Conservation (phyloP, 1,140 invertebrate genomes). For the Protaetia brevitarsis region DNA sequence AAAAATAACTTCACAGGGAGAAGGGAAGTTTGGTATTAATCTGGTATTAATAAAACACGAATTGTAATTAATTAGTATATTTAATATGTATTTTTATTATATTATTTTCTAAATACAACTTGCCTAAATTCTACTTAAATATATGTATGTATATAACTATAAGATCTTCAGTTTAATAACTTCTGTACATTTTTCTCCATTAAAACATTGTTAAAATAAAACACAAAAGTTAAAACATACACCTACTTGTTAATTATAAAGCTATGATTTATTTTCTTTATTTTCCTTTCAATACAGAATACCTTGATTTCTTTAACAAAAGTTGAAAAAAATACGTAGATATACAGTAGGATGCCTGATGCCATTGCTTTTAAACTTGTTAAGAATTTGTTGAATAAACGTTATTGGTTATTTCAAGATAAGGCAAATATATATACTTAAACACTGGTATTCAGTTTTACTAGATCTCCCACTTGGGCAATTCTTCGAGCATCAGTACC, state of each 20-base stretch:
- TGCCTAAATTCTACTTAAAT: background rate
- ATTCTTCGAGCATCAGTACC: no score
- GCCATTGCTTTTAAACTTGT: background rate
- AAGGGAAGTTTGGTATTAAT: background rate
- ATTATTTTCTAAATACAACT: conserved; percentile 1
- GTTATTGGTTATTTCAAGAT: no score
- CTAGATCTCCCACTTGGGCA: no score
- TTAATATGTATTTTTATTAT: conserved; percentile 17
- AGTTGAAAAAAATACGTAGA: background rate
- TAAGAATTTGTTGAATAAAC: no score
- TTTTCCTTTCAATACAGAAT: background rate
- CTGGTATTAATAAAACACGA: background rate
- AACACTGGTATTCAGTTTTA: no score
- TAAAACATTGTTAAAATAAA: background rate
- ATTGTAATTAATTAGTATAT: background rate
- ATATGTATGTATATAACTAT: conserved; percentile 12
- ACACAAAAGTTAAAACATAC: conserved; percentile 9
- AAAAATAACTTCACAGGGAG: no score
- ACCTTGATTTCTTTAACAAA: background rate
- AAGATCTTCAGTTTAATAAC: conserved; percentile 2
- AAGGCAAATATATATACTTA: no score
- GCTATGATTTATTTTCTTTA: background rate
- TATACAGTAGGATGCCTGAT: background rate
- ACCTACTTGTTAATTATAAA: conserved; percentile 10
- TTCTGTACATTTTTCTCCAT: conserved; percentile 6